Evolutionary conservation across 2,797 vertebrate genomes (phyloP), one percentile per base, ranked within the genome.

Genomic region (Pipistrellus pygmaeus): DNA sequence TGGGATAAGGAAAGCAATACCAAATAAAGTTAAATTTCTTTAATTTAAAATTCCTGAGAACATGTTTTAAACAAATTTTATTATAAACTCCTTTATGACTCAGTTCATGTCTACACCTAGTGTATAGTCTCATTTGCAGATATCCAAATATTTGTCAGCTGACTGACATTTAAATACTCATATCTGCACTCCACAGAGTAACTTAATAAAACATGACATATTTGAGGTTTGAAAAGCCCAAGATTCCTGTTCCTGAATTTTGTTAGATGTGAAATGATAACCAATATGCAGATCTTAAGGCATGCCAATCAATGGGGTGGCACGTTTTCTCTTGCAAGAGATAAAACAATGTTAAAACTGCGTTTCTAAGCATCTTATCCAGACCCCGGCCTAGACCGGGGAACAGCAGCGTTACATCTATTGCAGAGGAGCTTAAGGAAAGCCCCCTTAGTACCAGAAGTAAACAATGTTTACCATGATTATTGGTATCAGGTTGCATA

Each of bases 1-100:
- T 87, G 20, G 21, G 38, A 27, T 89, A 87, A 84, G 66, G 38
- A 95, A 92, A 95, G 60, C 15, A 93, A 68, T 83, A 92, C 5
- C 64, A 84, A 80, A 81, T 32, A 66, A 69, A 85, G 84, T 64
- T 15, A 69, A 72, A 83, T 91, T 76, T 89, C 76, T 78, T 89
- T 35, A 93, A 72, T 82, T 91, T 64, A 86, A 86, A 53, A 89
- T 89, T 76, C 87, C 57, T 81, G n/a, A 66, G 64, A 55, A n/a
- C 38, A 69, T 82, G 1, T 72, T 87, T 94, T 94, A 91, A 93
- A 81, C 23, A 88, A 35, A 21, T 44, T 25, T 57, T n/a, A 71
- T 51, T 64, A 62, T 41, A 64, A 86, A 84, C 38, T 72, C 91
- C 48, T 62, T 95, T 55, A 73, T 73, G 86, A 69, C 35, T 94